phyloP scores from a whole-genome alignment of 2,797 vertebrate genomes.

The Argyrosomus regius region DNA sequence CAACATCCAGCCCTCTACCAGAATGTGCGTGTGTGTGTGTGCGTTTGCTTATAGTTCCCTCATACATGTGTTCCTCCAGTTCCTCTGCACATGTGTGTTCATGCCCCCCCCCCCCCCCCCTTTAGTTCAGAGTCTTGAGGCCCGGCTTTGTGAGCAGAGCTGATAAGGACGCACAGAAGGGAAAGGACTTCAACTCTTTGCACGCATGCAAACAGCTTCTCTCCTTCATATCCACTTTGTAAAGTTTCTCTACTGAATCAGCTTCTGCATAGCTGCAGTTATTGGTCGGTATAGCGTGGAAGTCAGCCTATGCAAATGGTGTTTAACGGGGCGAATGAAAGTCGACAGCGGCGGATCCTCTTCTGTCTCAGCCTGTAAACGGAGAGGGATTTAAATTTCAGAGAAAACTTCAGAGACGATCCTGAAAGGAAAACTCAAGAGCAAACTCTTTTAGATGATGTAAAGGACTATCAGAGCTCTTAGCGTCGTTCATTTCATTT shows the following conservation, averaged over 20 bases:
- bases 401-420: constrained; percentile 27
- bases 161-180: constrained; percentile 61
- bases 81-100: constrained; percentile 3
- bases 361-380: constrained; percentile 3
- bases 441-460: constrained; percentile 9
- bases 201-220: constrained; percentile 17
- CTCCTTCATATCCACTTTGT: constrained; percentile 37
- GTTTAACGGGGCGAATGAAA: constrained; percentile 60
- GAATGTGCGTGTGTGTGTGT: constrained; percentile 18
- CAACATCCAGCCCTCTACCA: background rate
- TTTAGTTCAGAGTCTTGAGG: constrained; percentile 44
- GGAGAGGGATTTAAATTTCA: constrained; percentile 41
- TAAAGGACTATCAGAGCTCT: background rate
- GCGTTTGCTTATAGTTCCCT: background rate
- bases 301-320: constrained; percentile 54
- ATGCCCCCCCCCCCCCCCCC: constrained; percentile 12
- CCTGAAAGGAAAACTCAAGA: constrained; percentile 26
- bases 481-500: background rate
- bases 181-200: constrained; percentile 52
- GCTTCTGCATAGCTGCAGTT: constrained; percentile 27
- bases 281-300: constrained; percentile 14
- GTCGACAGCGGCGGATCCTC: constrained; percentile 43
- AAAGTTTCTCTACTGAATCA: constrained; percentile 39
- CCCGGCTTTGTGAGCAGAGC: constrained; percentile 66
- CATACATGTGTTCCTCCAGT: constrained; percentile 4